A percentile compares a stretch with the other conserved stretches of the same genome.
Evolutionary conservation across 2,888 invertebrate species (phyloP).

Genomic region (Sialis fuliginosa): DNA sequence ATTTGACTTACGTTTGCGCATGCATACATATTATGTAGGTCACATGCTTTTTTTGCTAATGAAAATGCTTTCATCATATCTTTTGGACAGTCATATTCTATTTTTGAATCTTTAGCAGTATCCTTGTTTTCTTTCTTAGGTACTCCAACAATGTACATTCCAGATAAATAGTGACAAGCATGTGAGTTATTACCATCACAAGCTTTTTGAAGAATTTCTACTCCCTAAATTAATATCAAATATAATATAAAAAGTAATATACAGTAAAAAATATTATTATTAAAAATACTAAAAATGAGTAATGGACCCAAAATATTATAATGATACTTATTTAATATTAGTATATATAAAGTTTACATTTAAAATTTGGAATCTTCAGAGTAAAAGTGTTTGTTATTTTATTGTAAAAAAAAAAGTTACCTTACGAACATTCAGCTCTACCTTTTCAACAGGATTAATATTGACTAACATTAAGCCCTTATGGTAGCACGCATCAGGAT

Average conservation of each 20-base stretch:
- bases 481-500: constrained; percentile 55
- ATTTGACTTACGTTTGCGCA: constrained; percentile 84
- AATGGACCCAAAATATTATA: not conserved
- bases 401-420: constrained; percentile 11
- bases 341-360: too few relatives aligned
- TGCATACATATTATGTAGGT: constrained; percentile 66
- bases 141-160: constrained; percentile 60
- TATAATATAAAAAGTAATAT: too few relatives aligned
- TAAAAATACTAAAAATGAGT: not conserved
- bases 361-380: too few relatives aligned
- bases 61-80: constrained; percentile 64
- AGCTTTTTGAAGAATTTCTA: constrained; percentile 31
- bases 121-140: constrained; percentile 27
- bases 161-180: constrained; percentile 66
- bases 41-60: constrained; percentile 64
- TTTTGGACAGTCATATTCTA: constrained; percentile 28
- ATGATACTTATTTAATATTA: not conserved
- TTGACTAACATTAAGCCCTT: constrained; percentile 52
- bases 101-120: constrained; percentile 1
- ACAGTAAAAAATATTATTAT: not conserved
- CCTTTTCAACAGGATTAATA: constrained; percentile 30
- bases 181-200: constrained; percentile 37
- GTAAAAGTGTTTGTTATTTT: not conserved
- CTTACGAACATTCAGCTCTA: constrained; percentile 35
- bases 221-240: constrained; percentile 20